phyloP scores from a whole-genome alignment of 2,888 invertebrate species.

The Syrphus vitripennis region DNA sequence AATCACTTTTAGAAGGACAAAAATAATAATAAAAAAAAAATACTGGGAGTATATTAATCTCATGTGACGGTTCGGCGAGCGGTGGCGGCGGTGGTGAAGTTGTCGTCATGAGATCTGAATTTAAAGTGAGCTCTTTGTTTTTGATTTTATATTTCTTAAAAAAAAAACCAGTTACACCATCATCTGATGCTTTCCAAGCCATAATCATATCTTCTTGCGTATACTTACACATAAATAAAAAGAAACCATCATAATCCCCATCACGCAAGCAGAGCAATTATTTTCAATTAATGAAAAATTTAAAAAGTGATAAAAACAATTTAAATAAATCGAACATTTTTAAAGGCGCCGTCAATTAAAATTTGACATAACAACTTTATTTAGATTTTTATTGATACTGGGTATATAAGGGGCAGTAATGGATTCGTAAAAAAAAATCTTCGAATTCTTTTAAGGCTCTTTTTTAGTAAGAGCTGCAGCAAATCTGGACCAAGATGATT shows the following conservation, averaged over 20 bases:
- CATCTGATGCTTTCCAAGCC: background rate
- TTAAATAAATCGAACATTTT: slow-evolving; percentile 7
- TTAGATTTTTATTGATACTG: background rate
- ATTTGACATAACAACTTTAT: slow-evolving; percentile 12
- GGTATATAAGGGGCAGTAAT: background rate
- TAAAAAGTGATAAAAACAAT: slow-evolving; percentile 48
- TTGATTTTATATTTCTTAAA: background rate
- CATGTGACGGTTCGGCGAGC: no score
- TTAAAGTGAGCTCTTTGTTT: slow-evolving; percentile 32
- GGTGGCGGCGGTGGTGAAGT: no score
- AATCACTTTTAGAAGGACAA: slow-evolving; percentile 38
- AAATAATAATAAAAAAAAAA: background rate
- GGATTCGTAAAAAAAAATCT: background rate
- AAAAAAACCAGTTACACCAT: slow-evolving; percentile 18
- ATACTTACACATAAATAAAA: background rate
- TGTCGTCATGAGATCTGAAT: slow-evolving; percentile 38
- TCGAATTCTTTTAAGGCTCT: background rate
- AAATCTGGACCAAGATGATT: no score
- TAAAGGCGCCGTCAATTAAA: slow-evolving; percentile 49
- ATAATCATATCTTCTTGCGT: background rate
- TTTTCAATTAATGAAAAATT: slow-evolving; percentile 52
- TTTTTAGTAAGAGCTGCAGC: no score
- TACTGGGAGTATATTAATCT: slow-evolving; percentile 6
- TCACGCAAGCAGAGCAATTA: slow-evolving; percentile 48
- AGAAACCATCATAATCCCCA: slow-evolving; percentile 6